Percentiles rank a stretch among this genome's conserved stretches.
These are phyloP conservation scores for Desmodus rotundus DNA, from an alignment of 2,113 vertebrate genomes.

Conservation along the genomic window DNA sequence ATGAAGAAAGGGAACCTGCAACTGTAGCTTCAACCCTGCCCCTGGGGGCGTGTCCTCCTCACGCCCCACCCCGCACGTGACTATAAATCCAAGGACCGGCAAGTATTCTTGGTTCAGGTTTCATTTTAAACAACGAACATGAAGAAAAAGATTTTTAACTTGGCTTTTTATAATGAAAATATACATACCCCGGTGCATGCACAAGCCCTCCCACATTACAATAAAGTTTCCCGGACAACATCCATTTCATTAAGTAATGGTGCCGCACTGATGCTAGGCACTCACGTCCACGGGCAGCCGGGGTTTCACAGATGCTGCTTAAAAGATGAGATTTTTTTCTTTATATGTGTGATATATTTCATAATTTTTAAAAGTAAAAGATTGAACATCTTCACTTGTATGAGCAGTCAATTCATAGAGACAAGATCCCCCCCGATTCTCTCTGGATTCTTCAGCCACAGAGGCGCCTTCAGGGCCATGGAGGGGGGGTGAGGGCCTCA, in stretches of 20 bases:
- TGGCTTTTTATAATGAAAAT: conserved; percentile 75
- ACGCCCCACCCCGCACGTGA: background rate
- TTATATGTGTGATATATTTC: background rate
- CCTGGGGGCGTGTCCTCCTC: background rate
- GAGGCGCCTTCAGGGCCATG: background rate
- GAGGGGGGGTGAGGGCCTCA: background rate
- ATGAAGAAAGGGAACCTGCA: background rate
- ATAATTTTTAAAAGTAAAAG: background rate
- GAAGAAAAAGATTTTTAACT: conserved; percentile 19
- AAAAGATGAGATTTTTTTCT: background rate
- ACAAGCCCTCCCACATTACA: background rate
- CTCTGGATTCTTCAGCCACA: background rate
- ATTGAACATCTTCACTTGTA: background rate
- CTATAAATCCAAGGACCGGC: background rate
- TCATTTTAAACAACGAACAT: background rate
- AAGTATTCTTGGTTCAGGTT: background rate
- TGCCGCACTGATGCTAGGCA: background rate
- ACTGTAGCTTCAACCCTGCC: rapidly evolving
- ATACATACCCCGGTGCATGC: conserved; percentile 41
- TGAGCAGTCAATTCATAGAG: background rate
- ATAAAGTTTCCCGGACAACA: conserved; percentile 27
- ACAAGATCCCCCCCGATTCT: background rate
- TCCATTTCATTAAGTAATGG: conserved; percentile 45
- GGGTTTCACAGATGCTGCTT: conserved; percentile 52
- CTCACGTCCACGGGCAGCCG: background rate